Evolutionary conservation across 2,797 vertebrate genomes (phyloP).

Genomic region (Morelia viridis): DNA sequence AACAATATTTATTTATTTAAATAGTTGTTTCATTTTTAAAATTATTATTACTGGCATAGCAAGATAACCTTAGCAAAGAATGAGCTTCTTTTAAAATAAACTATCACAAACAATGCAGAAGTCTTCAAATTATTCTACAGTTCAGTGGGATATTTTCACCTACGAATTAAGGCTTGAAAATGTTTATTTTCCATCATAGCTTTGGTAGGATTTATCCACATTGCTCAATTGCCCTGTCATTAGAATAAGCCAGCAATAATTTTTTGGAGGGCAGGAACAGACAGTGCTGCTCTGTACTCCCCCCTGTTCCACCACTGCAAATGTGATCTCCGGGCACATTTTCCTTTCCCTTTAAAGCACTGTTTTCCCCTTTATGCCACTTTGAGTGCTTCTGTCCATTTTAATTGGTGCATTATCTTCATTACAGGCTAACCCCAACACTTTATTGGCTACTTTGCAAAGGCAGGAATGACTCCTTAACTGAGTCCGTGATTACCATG

Average conservation of each 20-base stretch:
- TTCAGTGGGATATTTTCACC: constrained; percentile 30
- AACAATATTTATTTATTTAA: neutral
- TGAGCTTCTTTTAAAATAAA: constrained; percentile 32
- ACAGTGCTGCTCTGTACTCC: neutral
- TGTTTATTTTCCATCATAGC: constrained; percentile 20
- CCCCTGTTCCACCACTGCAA: too few relatives aligned
- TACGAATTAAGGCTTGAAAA: constrained; percentile 27
- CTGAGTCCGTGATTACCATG: neutral
- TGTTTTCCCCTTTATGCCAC: neutral
- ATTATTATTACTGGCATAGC: constrained; percentile 21
- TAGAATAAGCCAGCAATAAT: neutral
- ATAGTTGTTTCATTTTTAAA: constrained; percentile 15
- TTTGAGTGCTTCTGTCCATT: neutral
- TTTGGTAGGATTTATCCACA: constrained; percentile 45
- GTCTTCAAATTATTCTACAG: constrained; percentile 30
- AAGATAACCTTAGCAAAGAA: constrained; percentile 22
- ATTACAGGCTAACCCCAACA: neutral
- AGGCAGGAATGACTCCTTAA: neutral
- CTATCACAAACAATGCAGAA: neutral
- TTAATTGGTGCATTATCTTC: neutral
- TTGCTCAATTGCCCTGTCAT: neutral
- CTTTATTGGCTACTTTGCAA: neutral
- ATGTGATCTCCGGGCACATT: neutral
- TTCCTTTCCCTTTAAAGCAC: neutral
- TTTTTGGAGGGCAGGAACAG: neutral